These are phyloP conservation scores for Pangasius djambal DNA, from an alignment of 2,797 vertebrate species.

Conservation along the genomic window DNA sequence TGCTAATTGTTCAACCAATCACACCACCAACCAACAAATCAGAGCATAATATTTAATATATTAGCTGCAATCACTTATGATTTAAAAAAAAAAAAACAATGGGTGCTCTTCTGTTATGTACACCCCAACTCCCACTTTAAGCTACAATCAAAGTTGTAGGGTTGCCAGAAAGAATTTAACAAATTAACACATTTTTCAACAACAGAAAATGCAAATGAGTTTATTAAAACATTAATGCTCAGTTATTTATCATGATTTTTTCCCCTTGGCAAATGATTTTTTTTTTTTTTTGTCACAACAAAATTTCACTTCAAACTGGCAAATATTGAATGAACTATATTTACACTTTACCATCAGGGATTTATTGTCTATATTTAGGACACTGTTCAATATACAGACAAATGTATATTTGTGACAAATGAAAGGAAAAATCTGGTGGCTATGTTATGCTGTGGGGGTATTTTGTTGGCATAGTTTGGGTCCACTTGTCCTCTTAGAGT, in stretches of 20 bases:
- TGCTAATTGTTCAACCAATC: not conserved
- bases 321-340: not conserved
- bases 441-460: not conserved
- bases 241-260: not conserved
- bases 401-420: not conserved
- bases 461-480: not conserved
- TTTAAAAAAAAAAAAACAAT: not conserved
- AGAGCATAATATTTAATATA: not conserved
- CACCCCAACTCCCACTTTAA: not conserved
- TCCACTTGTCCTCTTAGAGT: not conserved
- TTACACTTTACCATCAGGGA: slow-evolving; percentile 1
- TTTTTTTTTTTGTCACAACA: not conserved
- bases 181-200: not conserved
- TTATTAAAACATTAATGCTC: not conserved
- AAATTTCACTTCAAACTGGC: not conserved
- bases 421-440: not conserved
- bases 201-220: not conserved
- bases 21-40: not conserved
- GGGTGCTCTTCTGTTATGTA: not conserved
- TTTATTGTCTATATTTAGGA: not conserved
- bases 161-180: not conserved
- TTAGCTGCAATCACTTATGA: not conserved
- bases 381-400: not conserved
- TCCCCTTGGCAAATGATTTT: too few species aligned
- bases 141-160: not conserved